Conservation (phyloP, 1,140 invertebrate species). For the Drosophila prosaltans region DNA sequence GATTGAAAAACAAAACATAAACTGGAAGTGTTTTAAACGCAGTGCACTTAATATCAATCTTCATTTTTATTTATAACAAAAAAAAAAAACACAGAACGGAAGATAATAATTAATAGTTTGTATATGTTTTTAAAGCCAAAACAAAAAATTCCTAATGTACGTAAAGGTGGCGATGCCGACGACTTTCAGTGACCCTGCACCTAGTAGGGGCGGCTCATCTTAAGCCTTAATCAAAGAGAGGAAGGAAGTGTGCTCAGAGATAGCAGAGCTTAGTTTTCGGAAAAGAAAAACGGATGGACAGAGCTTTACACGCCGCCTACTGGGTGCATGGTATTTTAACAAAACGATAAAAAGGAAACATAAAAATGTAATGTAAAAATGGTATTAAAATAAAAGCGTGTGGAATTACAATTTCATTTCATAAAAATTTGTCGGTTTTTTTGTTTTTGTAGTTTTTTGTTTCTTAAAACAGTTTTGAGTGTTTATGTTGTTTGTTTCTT, state of each 20-base stretch:
- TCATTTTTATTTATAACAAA: constrained; percentile 19
- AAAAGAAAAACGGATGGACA: background rate
- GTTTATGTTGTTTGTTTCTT: background rate
- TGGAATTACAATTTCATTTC: constrained; percentile 80
- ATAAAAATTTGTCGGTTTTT: constrained; percentile 51
- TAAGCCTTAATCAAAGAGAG: background rate
- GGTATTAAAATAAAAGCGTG: constrained; percentile 77
- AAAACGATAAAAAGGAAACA: constrained; percentile 52
- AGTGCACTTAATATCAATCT: constrained; percentile 18
- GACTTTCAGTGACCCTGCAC: background rate
- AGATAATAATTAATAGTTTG: constrained; percentile 1
- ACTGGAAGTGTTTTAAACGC: constrained; percentile 6
- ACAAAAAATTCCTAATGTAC: constrained; percentile 2
- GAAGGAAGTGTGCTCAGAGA: background rate
- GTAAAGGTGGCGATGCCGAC: background rate
- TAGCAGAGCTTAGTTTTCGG: background rate
- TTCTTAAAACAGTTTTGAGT: constrained; percentile 39
- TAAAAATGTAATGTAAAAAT: constrained; percentile 53
- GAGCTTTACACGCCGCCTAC: background rate
- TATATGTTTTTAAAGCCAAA: constrained; percentile 1
- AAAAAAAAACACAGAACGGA: background rate
- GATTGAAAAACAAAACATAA: constrained; percentile 1
- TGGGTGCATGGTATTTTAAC: constrained; percentile 17
- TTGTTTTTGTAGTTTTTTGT: constrained; percentile 23
- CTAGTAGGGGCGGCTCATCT: background rate